phyloP scores from a whole-genome alignment of 2,888 invertebrate species.

The Drosophila picticornis region DNA sequence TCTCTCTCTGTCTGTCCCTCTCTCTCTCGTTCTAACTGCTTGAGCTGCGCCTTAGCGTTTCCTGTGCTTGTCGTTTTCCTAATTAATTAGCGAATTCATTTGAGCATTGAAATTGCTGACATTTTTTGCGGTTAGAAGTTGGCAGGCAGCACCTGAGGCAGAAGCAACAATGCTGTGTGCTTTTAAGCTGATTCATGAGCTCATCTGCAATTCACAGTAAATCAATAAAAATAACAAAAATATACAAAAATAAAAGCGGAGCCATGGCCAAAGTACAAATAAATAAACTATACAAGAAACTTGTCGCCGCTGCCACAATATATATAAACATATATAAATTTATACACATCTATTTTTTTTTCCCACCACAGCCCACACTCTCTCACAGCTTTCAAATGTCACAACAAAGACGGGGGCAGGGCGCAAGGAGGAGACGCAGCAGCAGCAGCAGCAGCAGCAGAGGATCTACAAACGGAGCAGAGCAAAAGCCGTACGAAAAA shows the following conservation, averaged over 20 bases:
- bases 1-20: background rate
- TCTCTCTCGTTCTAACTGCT: background rate
- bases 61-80: constrained; percentile 34
- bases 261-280: constrained; percentile 41
- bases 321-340: constrained; percentile 6
- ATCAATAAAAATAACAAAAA: constrained; percentile 28
- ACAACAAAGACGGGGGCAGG: constrained; percentile 35
- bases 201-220: constrained; percentile 48
- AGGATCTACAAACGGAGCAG: constrained; percentile 8
- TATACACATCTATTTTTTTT: constrained; percentile 32
- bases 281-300: constrained; percentile 41
- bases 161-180: background rate
- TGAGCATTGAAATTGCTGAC: constrained; percentile 41
- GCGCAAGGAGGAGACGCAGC: background rate
- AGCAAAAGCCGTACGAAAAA: constrained; percentile 10
- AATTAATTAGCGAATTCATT: constrained; percentile 61
- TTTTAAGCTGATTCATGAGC: constrained; percentile 39
- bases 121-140: constrained; percentile 34
- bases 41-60: constrained; percentile 27
- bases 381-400: constrained; percentile 43
- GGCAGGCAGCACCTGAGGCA: constrained; percentile 15
- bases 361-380: constrained; percentile 59
- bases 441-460: background rate
- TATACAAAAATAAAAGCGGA: background rate
- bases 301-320: constrained; percentile 33